phyloP scores from a whole-genome alignment of 2,888 invertebrate genomes.

The Chelonus formosanus region DNA sequence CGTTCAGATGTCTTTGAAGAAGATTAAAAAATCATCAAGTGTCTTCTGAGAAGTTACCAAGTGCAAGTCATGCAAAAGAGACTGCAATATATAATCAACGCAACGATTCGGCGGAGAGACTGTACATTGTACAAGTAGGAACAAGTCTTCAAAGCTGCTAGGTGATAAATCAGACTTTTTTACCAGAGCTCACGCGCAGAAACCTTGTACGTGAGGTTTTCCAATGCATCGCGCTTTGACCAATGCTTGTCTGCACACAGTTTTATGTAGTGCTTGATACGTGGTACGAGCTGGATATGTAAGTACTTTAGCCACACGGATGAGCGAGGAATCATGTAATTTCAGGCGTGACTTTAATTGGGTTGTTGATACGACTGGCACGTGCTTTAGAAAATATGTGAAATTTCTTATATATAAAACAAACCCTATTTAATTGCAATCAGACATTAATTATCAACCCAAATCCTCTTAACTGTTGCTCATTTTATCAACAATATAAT shows the following conservation, averaged over 20 bases:
- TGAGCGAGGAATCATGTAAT: constrained; percentile 10
- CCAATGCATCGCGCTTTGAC: neutral
- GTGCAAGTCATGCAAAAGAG: neutral
- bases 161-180: constrained; percentile 27
- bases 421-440: too few species aligned
- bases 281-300: neutral
- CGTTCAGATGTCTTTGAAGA: neutral
- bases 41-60: neutral
- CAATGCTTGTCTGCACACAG: neutral
- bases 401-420: too few species aligned
- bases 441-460: too few species aligned
- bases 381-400: constrained; percentile 6
- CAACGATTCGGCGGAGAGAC: neutral
- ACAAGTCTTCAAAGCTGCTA: constrained; percentile 10
- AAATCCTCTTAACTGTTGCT: too few species aligned
- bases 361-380: constrained; percentile 13
- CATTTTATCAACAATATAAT: too few species aligned
- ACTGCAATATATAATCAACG: neutral
- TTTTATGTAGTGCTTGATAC: neutral
- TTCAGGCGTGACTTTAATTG: constrained; percentile 15
- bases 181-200: constrained; percentile 3
- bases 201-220: constrained; percentile 1
- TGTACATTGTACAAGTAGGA: neutral
- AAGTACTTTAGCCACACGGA: constrained; percentile 9
- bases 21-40: neutral